Evolutionary conservation across 2,888 invertebrate genomes (phyloP).

Genomic region (Acrobasis suavella): DNA sequence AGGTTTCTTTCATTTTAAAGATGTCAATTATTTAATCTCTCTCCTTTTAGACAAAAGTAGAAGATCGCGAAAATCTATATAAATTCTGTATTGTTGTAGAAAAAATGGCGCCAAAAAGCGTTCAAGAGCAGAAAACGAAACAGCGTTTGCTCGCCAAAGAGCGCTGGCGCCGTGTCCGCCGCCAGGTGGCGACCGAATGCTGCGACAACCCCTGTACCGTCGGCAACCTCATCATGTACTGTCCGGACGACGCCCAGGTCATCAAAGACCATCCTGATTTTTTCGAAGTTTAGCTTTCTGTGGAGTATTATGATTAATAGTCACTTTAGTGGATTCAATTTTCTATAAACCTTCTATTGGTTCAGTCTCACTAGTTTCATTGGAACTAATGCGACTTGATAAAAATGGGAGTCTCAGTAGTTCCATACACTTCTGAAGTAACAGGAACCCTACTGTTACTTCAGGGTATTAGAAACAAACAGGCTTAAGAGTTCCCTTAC

Average conservation of each 20-base stretch:
- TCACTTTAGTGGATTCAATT: conserved; percentile 31
- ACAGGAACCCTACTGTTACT: too few species aligned
- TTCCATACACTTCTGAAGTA: too few species aligned
- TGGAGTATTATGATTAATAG: conserved; percentile 48
- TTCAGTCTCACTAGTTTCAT: too few species aligned
- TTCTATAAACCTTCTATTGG: not conserved
- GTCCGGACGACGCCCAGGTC: conserved; percentile 59
- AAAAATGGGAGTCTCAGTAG: too few species aligned
- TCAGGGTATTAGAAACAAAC: too few species aligned
- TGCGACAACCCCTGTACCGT: conserved; percentile 63
- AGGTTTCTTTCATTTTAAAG: too few species aligned
- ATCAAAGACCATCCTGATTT: conserved; percentile 60
- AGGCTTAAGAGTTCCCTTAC: too few species aligned
- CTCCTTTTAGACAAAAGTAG: too few species aligned
- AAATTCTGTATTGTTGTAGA: conserved; percentile 45
- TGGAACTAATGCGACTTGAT: too few species aligned
- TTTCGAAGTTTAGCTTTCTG: conserved; percentile 45
- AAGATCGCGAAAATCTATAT: not conserved
- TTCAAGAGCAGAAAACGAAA: conserved; percentile 48
- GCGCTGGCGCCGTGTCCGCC: conserved; percentile 54
- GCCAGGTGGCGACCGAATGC: conserved; percentile 67
- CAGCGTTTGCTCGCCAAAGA: conserved; percentile 44
- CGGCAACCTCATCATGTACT: conserved; percentile 63
- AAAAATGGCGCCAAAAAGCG: conserved; percentile 57
- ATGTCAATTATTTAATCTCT: too few species aligned